Percentiles rank a stretch among this genome's conserved stretches.
phyloP scores from a whole-genome alignment of 1,140 invertebrate genomes.

The Scylla paramamosain region DNA sequence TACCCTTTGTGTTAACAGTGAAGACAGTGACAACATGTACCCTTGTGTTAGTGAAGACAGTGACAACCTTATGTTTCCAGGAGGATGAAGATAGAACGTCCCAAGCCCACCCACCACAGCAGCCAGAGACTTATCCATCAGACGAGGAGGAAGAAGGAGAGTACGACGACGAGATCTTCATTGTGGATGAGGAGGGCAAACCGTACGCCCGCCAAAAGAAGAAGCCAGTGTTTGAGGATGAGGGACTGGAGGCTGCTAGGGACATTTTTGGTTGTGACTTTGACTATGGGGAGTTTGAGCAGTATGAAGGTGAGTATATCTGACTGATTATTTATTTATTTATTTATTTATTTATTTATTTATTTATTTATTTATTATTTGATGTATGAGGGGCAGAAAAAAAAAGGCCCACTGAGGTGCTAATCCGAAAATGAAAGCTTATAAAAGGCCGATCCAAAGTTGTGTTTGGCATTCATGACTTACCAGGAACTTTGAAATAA shows the following conservation, averaged over 20 bases:
- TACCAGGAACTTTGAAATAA: too few species aligned
- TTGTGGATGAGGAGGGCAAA: conserved; percentile 97
- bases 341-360: conserved; percentile 7
- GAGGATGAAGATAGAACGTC: conserved; percentile 87
- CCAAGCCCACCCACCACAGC: conserved; percentile 75
- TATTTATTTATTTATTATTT: background rate
- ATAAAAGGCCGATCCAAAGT: too few species aligned
- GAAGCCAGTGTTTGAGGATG: conserved; percentile 92
- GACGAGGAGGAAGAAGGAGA: conserved; percentile 87
- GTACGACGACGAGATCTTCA: conserved; percentile 90
- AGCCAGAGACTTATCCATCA: conserved; percentile 84
- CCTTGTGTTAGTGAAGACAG: too few species aligned
- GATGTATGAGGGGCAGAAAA: too few species aligned
- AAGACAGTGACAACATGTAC: too few species aligned
- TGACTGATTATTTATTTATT: background rate
- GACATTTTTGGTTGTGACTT: conserved; percentile 99
- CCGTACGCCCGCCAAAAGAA: conserved; percentile 93
- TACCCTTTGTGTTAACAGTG: too few species aligned
- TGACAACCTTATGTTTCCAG: too few species aligned
- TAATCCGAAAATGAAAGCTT: too few species aligned
- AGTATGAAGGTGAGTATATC: conserved; percentile 88
- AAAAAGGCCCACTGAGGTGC: too few species aligned
- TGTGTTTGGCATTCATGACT: too few species aligned
- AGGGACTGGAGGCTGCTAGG: conserved; percentile 97
- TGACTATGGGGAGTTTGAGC: conserved; percentile 88